Evolutionary conservation across 1,140 invertebrate genomes (phyloP), one percentile per base, ranked within the genome.

Genomic region (Drosophila equinoxialis): DNA sequence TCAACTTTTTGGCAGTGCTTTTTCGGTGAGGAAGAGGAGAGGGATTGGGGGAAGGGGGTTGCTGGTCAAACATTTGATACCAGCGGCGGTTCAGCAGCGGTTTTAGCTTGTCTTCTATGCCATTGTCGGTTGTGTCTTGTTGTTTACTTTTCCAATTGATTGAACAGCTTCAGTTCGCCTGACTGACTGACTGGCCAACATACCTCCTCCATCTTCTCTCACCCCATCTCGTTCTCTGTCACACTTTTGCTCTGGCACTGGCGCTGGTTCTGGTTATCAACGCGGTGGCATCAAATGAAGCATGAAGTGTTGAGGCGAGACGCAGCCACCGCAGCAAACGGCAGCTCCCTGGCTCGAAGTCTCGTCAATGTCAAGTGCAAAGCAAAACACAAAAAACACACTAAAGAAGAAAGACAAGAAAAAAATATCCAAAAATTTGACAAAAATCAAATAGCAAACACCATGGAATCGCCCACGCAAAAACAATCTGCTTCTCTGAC

Each of bases 81-180:
- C 60, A 41, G 10, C 20, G 37, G 17, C 45, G 17, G 8, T n/a
- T 30, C 30, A 6, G 30, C 30, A 30, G 30, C 45, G 10, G 45
- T 51, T 51, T 48, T 23, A 10, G 17, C 13, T 65, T 63, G 10
- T 66, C 35, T 17, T 75, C 58, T 64, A 35, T 66, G 4, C 41
- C 57, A 51, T 60, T 74, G 60, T 41, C 42, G 41, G 60, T 14
- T 45, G 65, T 20, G 62, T 20, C 62, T 68, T 65, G 73, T 79
- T 86, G 83, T 86, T 86, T 87, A 86, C 83, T 81, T 86, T 86
- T 87, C 84, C 84, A 68, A 78, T 78, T 86, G 79, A 87, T 86
- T 86, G 83, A 70, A 41, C 79, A 77, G 74, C 83, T 54, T 35
- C 42, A 41, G 39, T 26, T 70, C 62, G 71, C 64, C 65, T 76